Evolutionary conservation across 2,797 vertebrate genomes (phyloP), one percentile per base, ranked within the genome.

Genomic region (Prunella strophiata): DNA sequence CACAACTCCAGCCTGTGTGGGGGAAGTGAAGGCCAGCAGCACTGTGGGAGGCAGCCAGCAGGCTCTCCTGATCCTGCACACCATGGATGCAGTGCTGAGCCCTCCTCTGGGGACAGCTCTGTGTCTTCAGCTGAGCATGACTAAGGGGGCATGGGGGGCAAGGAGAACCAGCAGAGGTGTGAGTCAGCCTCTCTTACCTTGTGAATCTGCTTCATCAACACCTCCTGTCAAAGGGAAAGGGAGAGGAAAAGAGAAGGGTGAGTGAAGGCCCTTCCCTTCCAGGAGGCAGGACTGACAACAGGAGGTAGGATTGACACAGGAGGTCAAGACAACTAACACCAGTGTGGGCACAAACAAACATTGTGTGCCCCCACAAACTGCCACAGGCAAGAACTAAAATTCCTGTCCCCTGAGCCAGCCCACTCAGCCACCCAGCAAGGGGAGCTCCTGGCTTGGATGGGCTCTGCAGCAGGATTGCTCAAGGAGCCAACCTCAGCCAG

Each of bases 191-290:
- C 54, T 98, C 98, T 97, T 94, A 99, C 99, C 99, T 99, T 99
- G 98, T 99, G 99, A 97, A 99, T 99, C 97, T 99, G 99, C 98
- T 99, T 99, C 98, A 99, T 99, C 93, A 99, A 98, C 96, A 99
- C 99, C 97, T 99, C 99, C 99, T 99, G 91, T 32, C 79, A 17
- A 94, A 88, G 57, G 26, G 40, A 91, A 95, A 50, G 38, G 66
- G 30, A 92, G 30, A 94, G 29, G 78, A 50, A 91, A 75, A 92
- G 48, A 83, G 32, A 16, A 85, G 9, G 5, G 25, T 97, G 48
- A 96, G 88, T 62, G 48, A 88, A 86, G 63, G 22, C 18, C 30
- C 12, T 73, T 93, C 23, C 42, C 30, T 80, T 61, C 67, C 72
- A 73, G 54, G 29, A 59, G 52, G 26, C 29, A 40, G 38, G 47